Conservation (phyloP, 1,140 invertebrate species). For the Bombus turneri region DNA sequence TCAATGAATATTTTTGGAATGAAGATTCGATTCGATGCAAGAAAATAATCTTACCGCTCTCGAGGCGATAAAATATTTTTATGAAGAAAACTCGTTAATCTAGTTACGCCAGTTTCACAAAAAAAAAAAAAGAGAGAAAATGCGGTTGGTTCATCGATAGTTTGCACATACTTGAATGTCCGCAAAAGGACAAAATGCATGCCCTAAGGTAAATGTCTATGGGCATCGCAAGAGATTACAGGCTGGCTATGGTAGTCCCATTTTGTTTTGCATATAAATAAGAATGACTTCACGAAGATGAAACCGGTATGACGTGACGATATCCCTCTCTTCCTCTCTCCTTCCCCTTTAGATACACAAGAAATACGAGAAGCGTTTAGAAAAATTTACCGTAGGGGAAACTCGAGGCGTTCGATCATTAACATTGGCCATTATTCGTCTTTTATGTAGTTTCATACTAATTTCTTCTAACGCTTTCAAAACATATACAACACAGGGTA, state of each 20-base stretch:
- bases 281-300: slow-evolving; percentile 31
- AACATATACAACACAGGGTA: background rate
- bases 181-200: background rate
- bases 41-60: too few relatives aligned
- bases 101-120: too few relatives aligned
- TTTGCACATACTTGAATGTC: background rate
- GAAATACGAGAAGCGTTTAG: too few relatives aligned
- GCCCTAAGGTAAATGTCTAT: background rate
- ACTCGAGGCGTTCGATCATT: background rate
- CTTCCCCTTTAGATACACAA: background rate
- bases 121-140: background rate
- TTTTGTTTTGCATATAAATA: slow-evolving; percentile 52
- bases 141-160: too few relatives aligned
- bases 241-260: background rate
- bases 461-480: background rate
- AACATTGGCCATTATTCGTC: background rate
- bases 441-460: background rate
- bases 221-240: background rate
- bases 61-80: background rate
- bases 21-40: background rate
- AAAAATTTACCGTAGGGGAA: background rate
- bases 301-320: background rate
- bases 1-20: background rate
- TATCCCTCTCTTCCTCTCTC: too few relatives aligned
- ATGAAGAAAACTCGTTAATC: background rate